phyloP scores from a whole-genome alignment of 2,113 vertebrate genomes.

The Casuarius casuarius region DNA sequence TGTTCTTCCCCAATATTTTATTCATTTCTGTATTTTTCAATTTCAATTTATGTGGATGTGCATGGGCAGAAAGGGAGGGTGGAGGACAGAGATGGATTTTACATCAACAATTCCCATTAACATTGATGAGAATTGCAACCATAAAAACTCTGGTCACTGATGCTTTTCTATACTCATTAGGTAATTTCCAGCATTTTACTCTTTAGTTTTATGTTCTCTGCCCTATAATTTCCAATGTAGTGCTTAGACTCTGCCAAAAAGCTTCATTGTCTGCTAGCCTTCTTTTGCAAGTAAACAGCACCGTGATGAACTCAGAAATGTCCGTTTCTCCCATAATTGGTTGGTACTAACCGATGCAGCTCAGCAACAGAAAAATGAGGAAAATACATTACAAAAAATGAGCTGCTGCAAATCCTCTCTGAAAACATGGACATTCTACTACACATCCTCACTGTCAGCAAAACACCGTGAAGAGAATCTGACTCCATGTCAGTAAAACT shows the following conservation, averaged over 20 bases:
- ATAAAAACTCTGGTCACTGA: slow-evolving; percentile 44
- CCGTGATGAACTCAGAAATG: slow-evolving; percentile 20
- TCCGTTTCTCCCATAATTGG: slow-evolving; percentile 16
- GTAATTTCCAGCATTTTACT: slow-evolving; percentile 42
- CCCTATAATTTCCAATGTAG: slow-evolving; percentile 22
- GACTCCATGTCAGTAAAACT: not conserved
- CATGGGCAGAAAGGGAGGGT: not conserved
- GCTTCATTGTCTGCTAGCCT: not conserved
- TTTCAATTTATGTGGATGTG: not conserved
- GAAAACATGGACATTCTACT: not conserved
- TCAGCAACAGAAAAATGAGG: not conserved
- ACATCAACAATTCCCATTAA: slow-evolving; percentile 31
- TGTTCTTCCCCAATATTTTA: not conserved
- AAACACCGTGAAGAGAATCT: not conserved
- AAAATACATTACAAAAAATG: slow-evolving; percentile 4
- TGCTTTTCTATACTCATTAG: slow-evolving; percentile 48
- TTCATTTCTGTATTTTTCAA: not conserved
- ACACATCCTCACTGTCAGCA: not conserved
- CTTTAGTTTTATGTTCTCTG: slow-evolving; percentile 38
- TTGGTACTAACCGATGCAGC: not conserved
- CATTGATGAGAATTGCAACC: not conserved
- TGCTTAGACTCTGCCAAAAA: slow-evolving; percentile 26
- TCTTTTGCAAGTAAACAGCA: slow-evolving; percentile 38
- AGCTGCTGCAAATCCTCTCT: slow-evolving; percentile 8
- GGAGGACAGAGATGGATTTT: not conserved